These are phyloP conservation scores for Gasterosteus nipponicus DNA, from an alignment of 2,113 vertebrate species.

Conservation along the genomic window DNA sequence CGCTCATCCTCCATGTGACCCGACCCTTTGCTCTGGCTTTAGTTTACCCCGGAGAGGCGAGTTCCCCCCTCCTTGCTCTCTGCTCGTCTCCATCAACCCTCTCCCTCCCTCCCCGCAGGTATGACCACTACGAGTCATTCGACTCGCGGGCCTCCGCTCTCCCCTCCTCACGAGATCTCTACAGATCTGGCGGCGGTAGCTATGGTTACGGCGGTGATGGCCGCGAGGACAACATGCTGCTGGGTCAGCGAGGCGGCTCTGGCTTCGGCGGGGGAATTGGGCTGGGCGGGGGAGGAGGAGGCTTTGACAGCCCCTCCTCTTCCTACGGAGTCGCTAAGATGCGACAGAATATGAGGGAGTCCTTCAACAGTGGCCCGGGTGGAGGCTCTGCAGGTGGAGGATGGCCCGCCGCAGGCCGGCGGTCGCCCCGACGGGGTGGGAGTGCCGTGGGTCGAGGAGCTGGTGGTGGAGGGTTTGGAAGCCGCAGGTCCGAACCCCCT, in stretches of 20 bases:
- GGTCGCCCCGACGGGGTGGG: slow-evolving; percentile 82
- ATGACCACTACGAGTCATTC: slow-evolving; percentile 91
- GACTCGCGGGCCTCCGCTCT: slow-evolving; percentile 86
- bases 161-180: slow-evolving; percentile 88
- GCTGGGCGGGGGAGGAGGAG: slow-evolving; percentile 76
- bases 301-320: slow-evolving; percentile 84
- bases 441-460: slow-evolving; percentile 78
- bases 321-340: slow-evolving; percentile 86
- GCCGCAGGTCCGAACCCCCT: slow-evolving; percentile 81
- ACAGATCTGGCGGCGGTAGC: slow-evolving; percentile 85
- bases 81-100: slow-evolving; percentile 80
- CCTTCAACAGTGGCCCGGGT: slow-evolving; percentile 82
- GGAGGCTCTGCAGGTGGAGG: slow-evolving; percentile 82
- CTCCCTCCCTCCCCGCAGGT: slow-evolving; percentile 86
- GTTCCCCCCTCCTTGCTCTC: slow-evolving; percentile 71
- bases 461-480: slow-evolving; percentile 80
- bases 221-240: slow-evolving; percentile 81
- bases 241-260: slow-evolving; percentile 81
- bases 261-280: slow-evolving; percentile 83
- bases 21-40: slow-evolving; percentile 63
- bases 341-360: slow-evolving; percentile 85
- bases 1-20: slow-evolving; percentile 64
- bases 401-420: slow-evolving; percentile 83
- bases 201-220: slow-evolving; percentile 88
- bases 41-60: slow-evolving; percentile 56